A percentile compares a stretch with the other conserved stretches of the same genome.
These are phyloP conservation scores for Poeciliopsis occidentalis DNA, from an alignment of 2,113 vertebrate species.

Conservation along the genomic window DNA sequence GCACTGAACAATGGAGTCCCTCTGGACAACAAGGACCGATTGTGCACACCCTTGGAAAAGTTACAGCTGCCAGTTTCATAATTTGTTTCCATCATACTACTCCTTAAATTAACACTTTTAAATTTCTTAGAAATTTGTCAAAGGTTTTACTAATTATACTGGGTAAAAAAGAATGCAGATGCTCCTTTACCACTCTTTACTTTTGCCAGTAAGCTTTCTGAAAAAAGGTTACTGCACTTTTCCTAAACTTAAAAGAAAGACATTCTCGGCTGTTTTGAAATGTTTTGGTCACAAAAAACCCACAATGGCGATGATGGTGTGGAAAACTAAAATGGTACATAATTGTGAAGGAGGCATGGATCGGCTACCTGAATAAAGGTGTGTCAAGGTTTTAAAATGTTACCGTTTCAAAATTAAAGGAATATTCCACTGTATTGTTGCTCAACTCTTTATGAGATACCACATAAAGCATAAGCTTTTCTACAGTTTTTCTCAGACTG, in stretches of 20 bases:
- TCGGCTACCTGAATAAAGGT: too few relatives aligned
- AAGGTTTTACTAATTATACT: not conserved
- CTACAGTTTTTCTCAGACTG: too few relatives aligned
- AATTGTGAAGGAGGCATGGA: too few relatives aligned
- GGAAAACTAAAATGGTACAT: too few relatives aligned
- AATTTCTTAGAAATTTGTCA: too few relatives aligned
- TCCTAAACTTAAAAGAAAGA: not conserved
- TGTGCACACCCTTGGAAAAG: conserved; percentile 15
- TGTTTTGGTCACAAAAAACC: not conserved
- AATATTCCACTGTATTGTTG: too few relatives aligned
- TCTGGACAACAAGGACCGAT: conserved; percentile 49
- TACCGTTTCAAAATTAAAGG: too few relatives aligned
- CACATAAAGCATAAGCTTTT: too few relatives aligned
- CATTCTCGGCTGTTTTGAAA: not conserved
- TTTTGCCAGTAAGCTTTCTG: not conserved
- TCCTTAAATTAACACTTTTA: too few relatives aligned
- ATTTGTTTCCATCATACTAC: not conserved
- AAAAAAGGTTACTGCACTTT: not conserved
- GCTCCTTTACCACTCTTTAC: not conserved
- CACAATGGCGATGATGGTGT: too few relatives aligned
- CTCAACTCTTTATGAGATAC: too few relatives aligned
- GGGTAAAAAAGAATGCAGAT: not conserved
- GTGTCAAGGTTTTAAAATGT: too few relatives aligned
- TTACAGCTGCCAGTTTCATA: not conserved
- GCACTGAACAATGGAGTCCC: conserved; percentile 66